Evolutionary conservation across 2,113 vertebrate genomes (phyloP).

Genomic region (Etheostoma cragini): DNA sequence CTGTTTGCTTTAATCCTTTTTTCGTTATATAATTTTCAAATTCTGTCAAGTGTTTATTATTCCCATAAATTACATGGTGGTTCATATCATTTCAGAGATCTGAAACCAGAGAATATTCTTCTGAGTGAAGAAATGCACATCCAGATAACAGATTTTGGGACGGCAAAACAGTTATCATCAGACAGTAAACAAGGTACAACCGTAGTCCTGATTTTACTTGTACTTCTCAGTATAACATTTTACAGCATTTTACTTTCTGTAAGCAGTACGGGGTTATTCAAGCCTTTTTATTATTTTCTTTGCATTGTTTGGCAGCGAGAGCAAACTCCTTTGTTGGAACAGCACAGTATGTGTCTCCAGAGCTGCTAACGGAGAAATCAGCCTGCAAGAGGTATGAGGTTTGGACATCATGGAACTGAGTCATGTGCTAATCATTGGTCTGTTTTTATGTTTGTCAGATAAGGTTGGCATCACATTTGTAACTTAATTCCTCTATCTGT

Average conservation of each 20-base stretch:
- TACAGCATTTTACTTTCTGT: background rate
- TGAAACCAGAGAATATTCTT: conserved; percentile 99
- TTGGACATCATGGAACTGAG: background rate
- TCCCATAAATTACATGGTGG: background rate
- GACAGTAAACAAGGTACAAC: conserved; percentile 94
- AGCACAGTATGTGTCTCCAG: conserved; percentile 98
- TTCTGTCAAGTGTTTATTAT: background rate
- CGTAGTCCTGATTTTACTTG: background rate
- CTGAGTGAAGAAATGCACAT: conserved; percentile 99
- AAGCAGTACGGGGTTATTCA: background rate
- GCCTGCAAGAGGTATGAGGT: conserved; percentile 94
- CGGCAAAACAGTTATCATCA: conserved; percentile 96
- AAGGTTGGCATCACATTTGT: background rate
- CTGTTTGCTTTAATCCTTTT: background rate
- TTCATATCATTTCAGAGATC: conserved; percentile 88
- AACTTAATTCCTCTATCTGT: background rate
- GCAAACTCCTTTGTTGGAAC: conserved; percentile 99
- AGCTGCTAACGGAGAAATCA: conserved; percentile 98
- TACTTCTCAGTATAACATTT: background rate
- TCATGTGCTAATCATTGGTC: background rate
- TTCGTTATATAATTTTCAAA: background rate
- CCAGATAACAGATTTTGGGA: conserved; percentile 99
- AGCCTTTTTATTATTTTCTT: background rate
- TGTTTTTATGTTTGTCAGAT: conserved; percentile 4
- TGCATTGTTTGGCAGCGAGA: conserved; percentile 85